Evolutionary conservation across 1,140 invertebrate species (phyloP), one percentile per base, ranked within the genome.

Genomic region (Brachionus koreanus): DNA sequence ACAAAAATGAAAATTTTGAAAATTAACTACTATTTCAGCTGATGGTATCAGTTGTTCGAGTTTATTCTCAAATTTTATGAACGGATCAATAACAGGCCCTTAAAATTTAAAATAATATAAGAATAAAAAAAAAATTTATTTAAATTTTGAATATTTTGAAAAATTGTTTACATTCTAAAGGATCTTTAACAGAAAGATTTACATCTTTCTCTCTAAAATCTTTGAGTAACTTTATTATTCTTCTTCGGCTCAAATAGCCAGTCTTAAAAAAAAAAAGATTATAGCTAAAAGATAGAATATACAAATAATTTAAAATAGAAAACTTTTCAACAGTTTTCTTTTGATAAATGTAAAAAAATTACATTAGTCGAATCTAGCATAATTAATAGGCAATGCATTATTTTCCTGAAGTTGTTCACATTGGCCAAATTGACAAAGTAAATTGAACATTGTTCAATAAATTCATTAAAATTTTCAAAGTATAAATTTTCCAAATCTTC

Each of bases 61-160:
- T 79, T 61, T 79, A 37, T 79, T 79, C 35, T 79, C 76, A 23
- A 61, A 57, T 79, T 79, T 79, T 19, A 79, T 79, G 13, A 79
- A 79, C 33, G 76, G 76, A 61, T 79, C 76, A 39, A 79, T 9
- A 61, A 79, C 33, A 16, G 76, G 76, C 76, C 76, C 76, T 79
- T 43, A 4, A n/a, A n/a, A 2, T 35, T 7, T 29, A 29, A 2
- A 29, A 72, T 33, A 2, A n/a, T 42, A 23, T 46, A 13, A 39
- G 39, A 13, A 25, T 19, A 29, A 77, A 1, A 69, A 39, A 19
- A 46, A 23, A 67, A 61, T 19, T 35, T 65, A 33, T 39, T 72
- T 42, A 16, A 9, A 39, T 35, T 16, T 16, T n/a, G n/a, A n/a
- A 16, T 2, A 16, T 16, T 61, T 61, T 61, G 1, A 61, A 61